Evolutionary conservation across 2,888 invertebrate genomes (phyloP).

Genomic region (Barypeithes pellucidus): DNA sequence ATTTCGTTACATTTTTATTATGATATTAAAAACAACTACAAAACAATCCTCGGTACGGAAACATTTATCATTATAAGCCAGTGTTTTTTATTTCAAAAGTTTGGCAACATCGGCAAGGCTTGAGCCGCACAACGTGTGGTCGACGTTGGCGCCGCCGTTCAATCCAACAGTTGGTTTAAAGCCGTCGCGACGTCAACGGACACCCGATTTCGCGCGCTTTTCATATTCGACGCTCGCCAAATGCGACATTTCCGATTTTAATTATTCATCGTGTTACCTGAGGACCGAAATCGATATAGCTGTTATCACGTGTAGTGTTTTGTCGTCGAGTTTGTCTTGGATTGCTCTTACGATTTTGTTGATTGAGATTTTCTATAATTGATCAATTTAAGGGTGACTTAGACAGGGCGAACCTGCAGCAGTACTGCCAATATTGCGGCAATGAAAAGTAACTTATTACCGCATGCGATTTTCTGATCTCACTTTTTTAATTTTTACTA

Average conservation of each 20-base stretch:
- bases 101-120: not conserved
- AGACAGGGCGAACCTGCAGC: no score
- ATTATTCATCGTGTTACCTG: slow-evolving; percentile 30
- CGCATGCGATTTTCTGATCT: no score
- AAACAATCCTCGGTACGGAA: no score
- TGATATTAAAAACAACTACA: no score
- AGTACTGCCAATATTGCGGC: no score
- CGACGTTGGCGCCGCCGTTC: slow-evolving; percentile 33
- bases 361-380: slow-evolving; percentile 14
- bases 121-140: slow-evolving; percentile 14
- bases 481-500: no score
- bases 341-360: slow-evolving; percentile 16
- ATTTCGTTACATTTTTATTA: no score
- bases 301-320: slow-evolving; percentile 29
- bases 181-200: slow-evolving; percentile 22
- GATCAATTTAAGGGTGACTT: not conserved
- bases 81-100: no score
- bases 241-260: slow-evolving; percentile 27
- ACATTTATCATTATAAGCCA: no score
- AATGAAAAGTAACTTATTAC: no score
- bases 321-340: slow-evolving; percentile 12
- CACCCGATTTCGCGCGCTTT: slow-evolving; percentile 33
- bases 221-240: slow-evolving; percentile 21
- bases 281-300: slow-evolving; percentile 20
- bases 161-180: slow-evolving; percentile 41